Evolutionary conservation across 2,797 vertebrate genomes (phyloP).

Genomic region (Oryzias sinensis): DNA sequence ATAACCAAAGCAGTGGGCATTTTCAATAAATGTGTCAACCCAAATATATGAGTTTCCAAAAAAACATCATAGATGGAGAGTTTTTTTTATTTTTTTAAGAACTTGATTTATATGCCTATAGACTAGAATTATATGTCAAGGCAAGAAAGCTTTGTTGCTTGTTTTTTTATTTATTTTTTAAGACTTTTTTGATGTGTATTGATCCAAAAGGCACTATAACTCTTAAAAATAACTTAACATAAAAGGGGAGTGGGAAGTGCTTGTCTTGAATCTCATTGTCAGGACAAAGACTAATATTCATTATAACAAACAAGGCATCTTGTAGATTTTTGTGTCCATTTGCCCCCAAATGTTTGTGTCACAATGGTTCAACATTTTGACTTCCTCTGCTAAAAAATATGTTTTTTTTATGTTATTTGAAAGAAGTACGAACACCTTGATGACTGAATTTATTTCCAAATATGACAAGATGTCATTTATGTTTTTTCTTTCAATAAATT

Average conservation of each 20-base stretch:
- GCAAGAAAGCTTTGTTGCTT: constrained; percentile 50
- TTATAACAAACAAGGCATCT: too few species aligned
- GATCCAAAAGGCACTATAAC: constrained; percentile 50
- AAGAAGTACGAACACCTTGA: background rate
- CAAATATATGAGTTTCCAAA: constrained; percentile 51
- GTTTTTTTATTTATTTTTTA: too few species aligned
- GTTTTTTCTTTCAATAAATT: constrained; percentile 13
- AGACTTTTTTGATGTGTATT: constrained; percentile 47
- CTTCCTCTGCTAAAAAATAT: too few species aligned
- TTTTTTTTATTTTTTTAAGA: constrained; percentile 53
- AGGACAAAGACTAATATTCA: constrained; percentile 26
- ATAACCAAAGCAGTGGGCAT: constrained; percentile 55
- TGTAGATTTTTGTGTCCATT: too few species aligned
- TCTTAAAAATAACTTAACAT: constrained; percentile 48
- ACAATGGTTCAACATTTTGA: too few species aligned
- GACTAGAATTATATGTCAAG: constrained; percentile 46
- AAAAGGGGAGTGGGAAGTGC: constrained; percentile 39
- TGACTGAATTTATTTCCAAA: constrained; percentile 35
- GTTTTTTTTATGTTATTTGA: too few species aligned
- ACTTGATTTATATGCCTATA: constrained; percentile 40
- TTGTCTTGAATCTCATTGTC: constrained; percentile 61
- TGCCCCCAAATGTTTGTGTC: too few species aligned
- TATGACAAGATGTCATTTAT: constrained; percentile 36
- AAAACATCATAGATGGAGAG: constrained; percentile 49
- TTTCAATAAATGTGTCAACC: constrained; percentile 61